Evolutionary conservation across 2,113 vertebrate genomes (phyloP).

Genomic region (Gallinago undulata): DNA sequence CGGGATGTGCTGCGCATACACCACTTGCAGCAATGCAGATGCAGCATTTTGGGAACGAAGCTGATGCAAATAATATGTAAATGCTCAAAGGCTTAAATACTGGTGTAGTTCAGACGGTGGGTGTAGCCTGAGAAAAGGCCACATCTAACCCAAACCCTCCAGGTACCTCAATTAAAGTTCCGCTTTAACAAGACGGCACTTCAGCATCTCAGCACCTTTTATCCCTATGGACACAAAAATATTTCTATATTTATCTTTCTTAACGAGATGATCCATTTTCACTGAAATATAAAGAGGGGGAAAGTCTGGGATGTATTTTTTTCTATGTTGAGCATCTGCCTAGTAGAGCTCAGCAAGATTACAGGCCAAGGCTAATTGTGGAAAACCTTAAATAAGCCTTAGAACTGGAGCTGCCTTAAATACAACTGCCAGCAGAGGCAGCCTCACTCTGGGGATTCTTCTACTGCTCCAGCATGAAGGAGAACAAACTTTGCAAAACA

Average conservation of each 20-base stretch:
- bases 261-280: neutral
- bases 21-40: neutral
- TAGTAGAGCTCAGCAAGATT: neutral
- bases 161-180: neutral
- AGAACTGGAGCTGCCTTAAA: neutral
- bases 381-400: neutral
- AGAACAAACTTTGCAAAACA: constrained; percentile 39
- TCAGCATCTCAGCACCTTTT: neutral
- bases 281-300: neutral
- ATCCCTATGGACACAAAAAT: neutral
- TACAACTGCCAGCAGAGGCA: neutral
- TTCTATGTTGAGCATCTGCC: neutral
- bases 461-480: neutral
- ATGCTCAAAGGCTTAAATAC: neutral
- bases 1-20: neutral
- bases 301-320: neutral
- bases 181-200: neutral
- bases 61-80: neutral
- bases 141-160: neutral
- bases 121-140: constrained; percentile 4
- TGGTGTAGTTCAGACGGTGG: neutral
- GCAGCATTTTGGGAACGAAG: neutral
- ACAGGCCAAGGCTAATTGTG: neutral
- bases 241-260: neutral
- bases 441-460: neutral